Evolutionary conservation across 2,113 vertebrate species (phyloP), one percentile per base, ranked within the genome.

Genomic region (Cheilinus undulatus): DNA sequence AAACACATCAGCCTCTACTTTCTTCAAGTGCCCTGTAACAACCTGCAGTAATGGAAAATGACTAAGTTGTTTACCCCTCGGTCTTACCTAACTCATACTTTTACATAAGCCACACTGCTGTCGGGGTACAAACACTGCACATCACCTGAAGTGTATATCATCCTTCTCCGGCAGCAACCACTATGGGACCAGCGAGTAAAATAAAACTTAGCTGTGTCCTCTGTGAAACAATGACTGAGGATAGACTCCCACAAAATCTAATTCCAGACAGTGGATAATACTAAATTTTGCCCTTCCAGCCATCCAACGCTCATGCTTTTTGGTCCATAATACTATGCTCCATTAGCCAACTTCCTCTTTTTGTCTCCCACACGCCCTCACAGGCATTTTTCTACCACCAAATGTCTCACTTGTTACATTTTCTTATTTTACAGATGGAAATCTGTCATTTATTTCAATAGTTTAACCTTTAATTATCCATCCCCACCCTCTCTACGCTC

Each of bases 141-240:
- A 63, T 7, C 40, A 20, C 34, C 71, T 40, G n/a, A n/a, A n/a
- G n/a, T n/a, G 8, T 50, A 43, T 43, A 67, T 75, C 51, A 75
- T 75, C 67, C 22, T n/a, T 69, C 54, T 76, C 24, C 51, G 59
- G 57, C 8, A 34, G 72, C 76, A 73, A 48, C 78, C 57, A 66
- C 68, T 83, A 59, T 57, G 51, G 42, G 42, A 73, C 53, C 50
- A 53, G 26, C 59, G 60, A 70, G 64, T 68, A 54, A 85, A 85
- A 83, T 82, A 64, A 81, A 69, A 67, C 68, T 62, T 82, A 82
- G 85, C 85, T 78, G 26, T 77, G 42, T 48, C 48, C 50, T 61
- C 73, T 26, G 57, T 69, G 51, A 86, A 79, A 82, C 78, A 87
- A 73, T 78, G 76, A 83, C 60, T 36, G 59, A 87, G 49, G 78